phyloP scores from a whole-genome alignment of 2,888 invertebrate genomes.

The Chymomyza amoena region DNA sequence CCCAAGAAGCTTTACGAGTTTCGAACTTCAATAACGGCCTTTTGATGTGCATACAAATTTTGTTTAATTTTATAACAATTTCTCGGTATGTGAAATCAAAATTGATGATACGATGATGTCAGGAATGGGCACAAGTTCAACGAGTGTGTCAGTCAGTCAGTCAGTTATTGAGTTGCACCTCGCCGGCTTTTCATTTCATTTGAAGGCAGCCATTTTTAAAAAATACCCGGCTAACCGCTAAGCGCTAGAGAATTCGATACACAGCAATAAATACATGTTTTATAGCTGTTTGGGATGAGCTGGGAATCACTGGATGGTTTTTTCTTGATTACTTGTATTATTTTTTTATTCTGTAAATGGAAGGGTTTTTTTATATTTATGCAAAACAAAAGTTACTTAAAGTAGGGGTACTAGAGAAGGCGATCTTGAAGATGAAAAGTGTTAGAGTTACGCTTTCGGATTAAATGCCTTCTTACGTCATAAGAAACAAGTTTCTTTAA shows the following conservation, averaged over 20 bases:
- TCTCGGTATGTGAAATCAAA: not conserved
- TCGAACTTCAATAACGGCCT: not conserved
- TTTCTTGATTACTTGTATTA: too few relatives aligned
- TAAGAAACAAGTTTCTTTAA: too few relatives aligned
- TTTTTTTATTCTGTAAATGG: too few relatives aligned
- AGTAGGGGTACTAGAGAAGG: too few relatives aligned
- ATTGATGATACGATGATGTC: not conserved
- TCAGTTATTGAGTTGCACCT: not conserved
- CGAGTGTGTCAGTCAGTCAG: not conserved
- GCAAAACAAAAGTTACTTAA: too few relatives aligned
- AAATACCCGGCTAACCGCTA: not conserved
- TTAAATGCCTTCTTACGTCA: too few relatives aligned
- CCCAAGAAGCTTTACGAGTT: not conserved
- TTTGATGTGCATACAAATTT: not conserved
- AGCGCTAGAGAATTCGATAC: not conserved
- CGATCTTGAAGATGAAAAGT: too few relatives aligned
- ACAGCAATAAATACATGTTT: not conserved
- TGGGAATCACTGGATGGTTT: too few relatives aligned
- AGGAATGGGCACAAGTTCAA: not conserved
- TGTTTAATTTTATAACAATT: constrained; percentile 1
- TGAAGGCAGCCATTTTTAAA: not conserved
- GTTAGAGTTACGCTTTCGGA: too few relatives aligned
- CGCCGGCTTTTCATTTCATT: not conserved
- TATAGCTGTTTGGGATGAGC: not conserved
- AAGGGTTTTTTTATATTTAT: too few relatives aligned